Evolutionary conservation across 2,113 vertebrate genomes (phyloP).

Genomic region (Physeter macrocephalus): DNA sequence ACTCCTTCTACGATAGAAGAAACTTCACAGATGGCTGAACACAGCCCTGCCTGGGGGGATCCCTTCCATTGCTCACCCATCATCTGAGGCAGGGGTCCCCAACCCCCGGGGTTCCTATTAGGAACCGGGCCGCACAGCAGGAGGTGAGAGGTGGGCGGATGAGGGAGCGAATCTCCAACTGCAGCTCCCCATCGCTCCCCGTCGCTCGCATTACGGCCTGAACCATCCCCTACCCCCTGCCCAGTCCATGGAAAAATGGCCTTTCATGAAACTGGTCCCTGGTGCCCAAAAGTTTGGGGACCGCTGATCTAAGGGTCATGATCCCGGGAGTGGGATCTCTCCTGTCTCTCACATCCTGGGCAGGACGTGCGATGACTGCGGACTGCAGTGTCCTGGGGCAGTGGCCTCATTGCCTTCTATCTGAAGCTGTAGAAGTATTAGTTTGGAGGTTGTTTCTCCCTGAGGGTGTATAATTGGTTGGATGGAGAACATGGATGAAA

Average conservation of each 20-base stretch:
- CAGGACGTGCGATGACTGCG: neutral
- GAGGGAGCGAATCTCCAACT: fast-evolving
- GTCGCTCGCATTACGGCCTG: fast-evolving
- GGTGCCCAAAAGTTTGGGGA: no score
- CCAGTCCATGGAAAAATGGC: no score
- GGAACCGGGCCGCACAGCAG: no score
- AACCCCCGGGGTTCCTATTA: no score
- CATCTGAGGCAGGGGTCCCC: no score
- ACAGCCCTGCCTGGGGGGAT: fast-evolving
- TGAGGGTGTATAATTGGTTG: neutral
- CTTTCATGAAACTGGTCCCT: no score
- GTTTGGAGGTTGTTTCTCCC: neutral
- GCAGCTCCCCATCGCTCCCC: no score
- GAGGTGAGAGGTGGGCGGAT: fast-evolving
- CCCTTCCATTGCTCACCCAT: fast-evolving
- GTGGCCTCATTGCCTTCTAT: fast-evolving
- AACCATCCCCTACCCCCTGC: no score
- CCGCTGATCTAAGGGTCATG: fast-evolving
- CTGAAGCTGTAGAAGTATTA: neutral
- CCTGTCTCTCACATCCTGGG: fast-evolving
- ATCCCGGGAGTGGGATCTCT: fast-evolving
- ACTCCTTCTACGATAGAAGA: neutral
- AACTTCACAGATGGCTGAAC: fast-evolving
- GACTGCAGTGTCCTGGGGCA: fast-evolving
- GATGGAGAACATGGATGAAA: neutral